Percentiles rank a stretch among this genome's conserved stretches.
Evolutionary conservation across 2,797 vertebrate genomes (phyloP).

Genomic region (Pygocentrus nattereri): DNA sequence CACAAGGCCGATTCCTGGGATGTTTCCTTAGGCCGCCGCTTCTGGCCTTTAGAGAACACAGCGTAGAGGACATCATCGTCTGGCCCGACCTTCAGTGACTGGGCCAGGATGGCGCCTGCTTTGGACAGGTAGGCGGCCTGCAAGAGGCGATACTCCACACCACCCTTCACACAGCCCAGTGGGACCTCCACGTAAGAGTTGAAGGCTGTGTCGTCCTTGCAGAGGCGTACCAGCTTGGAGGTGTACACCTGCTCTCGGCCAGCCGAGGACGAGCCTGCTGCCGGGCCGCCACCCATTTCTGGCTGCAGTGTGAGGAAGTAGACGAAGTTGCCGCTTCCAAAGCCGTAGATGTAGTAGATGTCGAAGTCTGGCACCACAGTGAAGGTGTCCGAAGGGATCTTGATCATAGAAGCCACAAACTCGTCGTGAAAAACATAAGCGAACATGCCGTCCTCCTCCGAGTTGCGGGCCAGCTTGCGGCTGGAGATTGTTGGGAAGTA

Average conservation of each 20-base stretch:
- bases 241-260: constrained; percentile 97
- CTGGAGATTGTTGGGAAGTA: constrained; percentile 99
- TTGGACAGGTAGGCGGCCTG: constrained; percentile 96
- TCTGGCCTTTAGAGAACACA: constrained; percentile 97
- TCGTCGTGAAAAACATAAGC: constrained; percentile 98
- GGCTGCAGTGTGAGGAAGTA: constrained; percentile 98
- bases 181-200: constrained; percentile 98
- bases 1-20: constrained; percentile 95
- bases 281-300: constrained; percentile 92
- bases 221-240: constrained; percentile 95
- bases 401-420: constrained; percentile 98
- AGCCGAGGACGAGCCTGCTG: constrained; percentile 83
- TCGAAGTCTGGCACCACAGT: constrained; percentile 98
- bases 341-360: constrained; percentile 98
- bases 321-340: constrained; percentile 96
- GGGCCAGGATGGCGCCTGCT: constrained; percentile 89
- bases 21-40: constrained; percentile 90
- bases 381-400: constrained; percentile 98
- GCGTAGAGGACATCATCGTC: constrained; percentile 95
- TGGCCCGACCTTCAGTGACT: constrained; percentile 84
- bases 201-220: constrained; percentile 96
- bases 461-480: constrained; percentile 94
- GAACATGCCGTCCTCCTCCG: constrained; percentile 97
- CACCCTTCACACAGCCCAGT: constrained; percentile 91
- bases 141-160: constrained; percentile 95